Evolutionary conservation across 2,888 invertebrate genomes (phyloP).

Genomic region (Nymphalis urticae): DNA sequence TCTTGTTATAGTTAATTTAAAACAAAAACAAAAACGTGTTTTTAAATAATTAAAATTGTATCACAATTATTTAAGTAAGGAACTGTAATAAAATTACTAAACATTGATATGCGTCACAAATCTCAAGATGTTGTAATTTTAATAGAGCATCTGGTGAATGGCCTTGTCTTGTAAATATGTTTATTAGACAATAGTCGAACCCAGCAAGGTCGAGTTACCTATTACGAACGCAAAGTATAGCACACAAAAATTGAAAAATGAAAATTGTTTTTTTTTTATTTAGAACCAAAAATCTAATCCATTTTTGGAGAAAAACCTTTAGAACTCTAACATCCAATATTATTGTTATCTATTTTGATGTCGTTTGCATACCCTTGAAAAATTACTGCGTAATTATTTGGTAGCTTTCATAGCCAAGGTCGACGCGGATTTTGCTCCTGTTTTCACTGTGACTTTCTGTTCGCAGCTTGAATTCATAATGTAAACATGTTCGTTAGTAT

Average conservation of each 20-base stretch:
- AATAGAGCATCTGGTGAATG: constrained; percentile 43
- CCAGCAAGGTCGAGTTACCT: constrained; percentile 56
- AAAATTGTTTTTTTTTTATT: too few relatives aligned
- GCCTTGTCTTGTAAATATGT: constrained; percentile 57
- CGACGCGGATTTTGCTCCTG: constrained; percentile 53
- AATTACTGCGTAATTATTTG: constrained; percentile 42
- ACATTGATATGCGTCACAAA: constrained; percentile 7
- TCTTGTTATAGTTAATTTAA: background rate
- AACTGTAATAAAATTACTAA: constrained; percentile 1
- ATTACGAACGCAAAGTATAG: constrained; percentile 30
- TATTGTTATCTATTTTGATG: background rate
- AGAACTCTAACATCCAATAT: background rate
- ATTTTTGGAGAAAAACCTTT: constrained; percentile 1
- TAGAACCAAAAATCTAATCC: constrained; percentile 22
- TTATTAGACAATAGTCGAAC: constrained; percentile 60
- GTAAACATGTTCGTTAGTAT: constrained; percentile 22
- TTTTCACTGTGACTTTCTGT: constrained; percentile 60
- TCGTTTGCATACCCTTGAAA: constrained; percentile 30
- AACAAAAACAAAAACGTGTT: background rate
- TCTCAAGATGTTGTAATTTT: constrained; percentile 32
- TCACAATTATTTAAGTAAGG: background rate
- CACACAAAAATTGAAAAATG: too few relatives aligned
- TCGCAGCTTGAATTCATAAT: constrained; percentile 43
- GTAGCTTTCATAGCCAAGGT: constrained; percentile 56
- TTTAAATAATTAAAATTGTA: background rate